Evolutionary conservation across 2,888 invertebrate species (phyloP).

Genomic region (Lucinisca nassula): DNA sequence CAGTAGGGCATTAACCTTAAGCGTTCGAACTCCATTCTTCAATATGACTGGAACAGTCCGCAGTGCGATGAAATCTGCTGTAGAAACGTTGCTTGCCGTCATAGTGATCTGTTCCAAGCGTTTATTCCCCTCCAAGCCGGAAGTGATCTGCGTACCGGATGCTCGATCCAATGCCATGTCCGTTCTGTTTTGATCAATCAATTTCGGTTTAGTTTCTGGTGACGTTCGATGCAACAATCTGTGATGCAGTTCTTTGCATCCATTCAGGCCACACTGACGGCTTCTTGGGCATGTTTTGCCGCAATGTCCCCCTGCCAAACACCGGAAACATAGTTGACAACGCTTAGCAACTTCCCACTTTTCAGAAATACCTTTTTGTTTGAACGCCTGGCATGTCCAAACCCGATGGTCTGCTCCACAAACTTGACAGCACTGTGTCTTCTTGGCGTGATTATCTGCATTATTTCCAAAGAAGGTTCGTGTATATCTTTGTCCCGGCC

Average conservation of each 20-base stretch:
- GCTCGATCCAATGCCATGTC: not conserved
- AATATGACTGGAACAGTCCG: conserved; percentile 33
- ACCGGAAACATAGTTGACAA: conserved; percentile 32
- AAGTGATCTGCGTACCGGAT: not conserved
- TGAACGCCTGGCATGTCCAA: conserved; percentile 31
- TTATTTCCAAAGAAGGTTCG: not conserved
- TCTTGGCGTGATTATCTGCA: not conserved
- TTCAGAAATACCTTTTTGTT: not conserved
- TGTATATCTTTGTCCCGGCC: no score
- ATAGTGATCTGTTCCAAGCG: not conserved
- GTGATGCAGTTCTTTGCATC: no score
- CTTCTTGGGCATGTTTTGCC: conserved; percentile 25
- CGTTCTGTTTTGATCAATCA: not conserved
- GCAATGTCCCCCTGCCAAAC: conserved; percentile 26
- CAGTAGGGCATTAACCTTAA: conserved; percentile 29
- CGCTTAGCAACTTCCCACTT: conserved; percentile 43
- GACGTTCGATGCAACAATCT: conserved; percentile 22
- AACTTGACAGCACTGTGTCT: conserved; percentile 3
- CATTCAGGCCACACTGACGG: conserved; percentile 11
- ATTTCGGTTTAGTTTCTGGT: not conserved
- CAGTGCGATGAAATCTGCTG: not conserved
- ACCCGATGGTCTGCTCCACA: not conserved
- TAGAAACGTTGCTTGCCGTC: not conserved
- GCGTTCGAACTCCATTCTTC: not conserved
- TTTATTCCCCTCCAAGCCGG: conserved; percentile 1